Evolutionary conservation across 2,888 invertebrate genomes (phyloP), one percentile per base, ranked within the genome.

Genomic region (Sesia apiformis): DNA sequence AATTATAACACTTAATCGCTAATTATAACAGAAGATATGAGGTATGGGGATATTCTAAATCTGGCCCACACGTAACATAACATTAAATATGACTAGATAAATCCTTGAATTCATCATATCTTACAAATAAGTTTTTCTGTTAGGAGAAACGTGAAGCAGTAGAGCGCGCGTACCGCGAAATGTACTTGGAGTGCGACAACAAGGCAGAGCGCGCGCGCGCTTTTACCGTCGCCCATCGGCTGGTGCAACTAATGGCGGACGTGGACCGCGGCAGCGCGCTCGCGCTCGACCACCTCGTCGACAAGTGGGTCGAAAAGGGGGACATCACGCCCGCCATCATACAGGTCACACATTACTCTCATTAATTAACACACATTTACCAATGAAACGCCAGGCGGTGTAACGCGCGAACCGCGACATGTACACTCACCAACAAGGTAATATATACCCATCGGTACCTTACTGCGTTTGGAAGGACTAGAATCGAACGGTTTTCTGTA

Each of bases 361-460:
- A 23, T 23, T 23, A 23, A 23, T 23, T 23, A 23, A 23, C 23
- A 23, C 23, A 23, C 23, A 23, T 23, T 23, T 23, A 23, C 23
- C 23, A 23, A 23, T 1, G 23, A 1, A 23, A 23, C 23, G 23
- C 23, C 23, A 23, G 23, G 23, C 23, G 23, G 23, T 23, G 0
- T 93, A 94, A 39, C 91, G 91, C 41, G 96, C 96, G 0, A 96
- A 96, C 79, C 93, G 93, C 63, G 90, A 90, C 4, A 91, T 88
- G 51, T 87, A 91, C 52, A 90, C 23, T 23, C 2, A 23, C 91
- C 57, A 74, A 74, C 42, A 81, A 80, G 56, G 83, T 76, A 46
- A 90, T 91, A 66, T 80, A 86, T 60, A 91, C 81, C 84, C 0
- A 84, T 77, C 62, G 61, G 73, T n/a, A 69, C 84, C 50, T 87